Conservation (phyloP, 2,888 invertebrate genomes). For the Sepiola atlantica region DNA sequence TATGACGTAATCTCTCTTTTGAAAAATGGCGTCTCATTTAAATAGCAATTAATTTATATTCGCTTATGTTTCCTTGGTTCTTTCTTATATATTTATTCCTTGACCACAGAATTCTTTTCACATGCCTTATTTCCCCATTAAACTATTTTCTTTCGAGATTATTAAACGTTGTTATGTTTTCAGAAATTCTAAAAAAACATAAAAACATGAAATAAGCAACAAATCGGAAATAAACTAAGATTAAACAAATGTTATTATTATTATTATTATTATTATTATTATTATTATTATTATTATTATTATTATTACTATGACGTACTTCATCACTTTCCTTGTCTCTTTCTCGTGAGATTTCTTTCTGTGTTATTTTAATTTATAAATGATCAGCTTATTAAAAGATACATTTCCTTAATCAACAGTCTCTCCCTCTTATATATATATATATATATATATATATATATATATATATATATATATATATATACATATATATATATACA, state of each 20-base stretch:
- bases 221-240: background rate
- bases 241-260: too few relatives aligned
- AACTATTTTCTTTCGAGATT: background rate
- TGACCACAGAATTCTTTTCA: background rate
- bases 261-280: too few relatives aligned
- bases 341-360: background rate
- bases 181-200: too few relatives aligned
- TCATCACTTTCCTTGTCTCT: background rate
- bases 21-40: background rate
- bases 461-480: too few relatives aligned
- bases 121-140: background rate
- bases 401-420: background rate
- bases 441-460: too few relatives aligned
- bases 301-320: conserved; percentile 5
- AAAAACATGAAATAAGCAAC: background rate
- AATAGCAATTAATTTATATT: background rate
- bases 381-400: background rate
- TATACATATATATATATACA: too few relatives aligned
- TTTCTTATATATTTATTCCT: background rate
- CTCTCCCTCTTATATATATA: too few relatives aligned
- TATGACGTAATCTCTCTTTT: background rate
- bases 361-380: background rate
- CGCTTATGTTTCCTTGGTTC: background rate
- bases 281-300: background rate
- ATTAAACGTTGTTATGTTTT: background rate